Conservation (phyloP, 2,888 invertebrate species). For the Caenorhabditis afra region DNA sequence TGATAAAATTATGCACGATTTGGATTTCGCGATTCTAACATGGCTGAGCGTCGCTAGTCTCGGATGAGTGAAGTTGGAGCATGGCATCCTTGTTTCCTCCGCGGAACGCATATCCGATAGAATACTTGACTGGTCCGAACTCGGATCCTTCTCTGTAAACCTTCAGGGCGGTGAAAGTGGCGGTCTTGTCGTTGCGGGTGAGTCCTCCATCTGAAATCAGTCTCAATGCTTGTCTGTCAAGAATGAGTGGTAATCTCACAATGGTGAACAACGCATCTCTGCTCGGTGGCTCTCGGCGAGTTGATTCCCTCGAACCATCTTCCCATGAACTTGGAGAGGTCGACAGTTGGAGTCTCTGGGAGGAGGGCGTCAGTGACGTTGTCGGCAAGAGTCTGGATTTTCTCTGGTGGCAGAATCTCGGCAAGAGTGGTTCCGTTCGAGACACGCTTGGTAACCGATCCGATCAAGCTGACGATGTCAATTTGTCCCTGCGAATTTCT, state of each 20-base stretch:
- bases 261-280: slow-evolving; percentile 80
- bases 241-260: slow-evolving; percentile 68
- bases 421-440: slow-evolving; percentile 80
- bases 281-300: slow-evolving; percentile 79
- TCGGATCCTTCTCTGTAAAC: slow-evolving; percentile 81
- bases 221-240: background rate
- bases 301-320: slow-evolving; percentile 80
- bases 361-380: slow-evolving; percentile 80
- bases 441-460: slow-evolving; percentile 79
- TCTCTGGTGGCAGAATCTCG: slow-evolving; percentile 80
- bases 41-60: slow-evolving; percentile 79
- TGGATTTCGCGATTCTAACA: slow-evolving; percentile 65
- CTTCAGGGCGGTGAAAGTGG: slow-evolving; percentile 81
- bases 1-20: background rate
- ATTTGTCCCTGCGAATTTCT: slow-evolving; percentile 80
- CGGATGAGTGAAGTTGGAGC: slow-evolving; percentile 80
- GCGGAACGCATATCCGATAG: slow-evolving; percentile 81
- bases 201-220: slow-evolving; percentile 79
- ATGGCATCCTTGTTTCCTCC: slow-evolving; percentile 81
- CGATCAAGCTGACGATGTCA: slow-evolving; percentile 80
- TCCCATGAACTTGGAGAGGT: slow-evolving; percentile 80
- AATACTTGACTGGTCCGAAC: slow-evolving; percentile 80
- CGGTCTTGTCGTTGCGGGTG: slow-evolving; percentile 80
- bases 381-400: slow-evolving; percentile 80
- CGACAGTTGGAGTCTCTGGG: slow-evolving; percentile 79